Evolutionary conservation across 92 coral and sea anemone species (phyloP), one percentile per base, ranked within the genome.

Genomic region (Palythoa grandis): DNA sequence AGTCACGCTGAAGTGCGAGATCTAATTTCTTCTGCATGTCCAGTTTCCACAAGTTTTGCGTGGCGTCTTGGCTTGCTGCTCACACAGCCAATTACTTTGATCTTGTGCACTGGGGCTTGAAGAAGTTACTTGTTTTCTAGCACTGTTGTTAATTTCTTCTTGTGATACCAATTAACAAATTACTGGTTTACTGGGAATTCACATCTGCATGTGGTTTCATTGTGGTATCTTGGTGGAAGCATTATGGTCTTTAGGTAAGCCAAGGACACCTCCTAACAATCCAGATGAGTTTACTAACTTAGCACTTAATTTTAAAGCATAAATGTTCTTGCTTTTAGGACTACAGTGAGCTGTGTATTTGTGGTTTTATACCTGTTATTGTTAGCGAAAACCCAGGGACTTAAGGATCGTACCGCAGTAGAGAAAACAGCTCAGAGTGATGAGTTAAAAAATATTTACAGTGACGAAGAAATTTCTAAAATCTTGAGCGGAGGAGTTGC

Each of bases 1-100:
- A 15, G 85, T 80, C 85, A 80, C 85, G 85, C 74, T 52, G 75
- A 19, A 67, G 74, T 60, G 85, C 39, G 74, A 43, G 85, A 79
- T 79, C 72, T 63, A 39, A 60, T 79, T 79, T 79, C 84, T 79
- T 79, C 57, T 13, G 24, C 22, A 20, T 63, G 9, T 22, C 84
- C 63, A 79, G 58, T 79, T 60, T 61, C 72, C 17, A 8, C 38
- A 39, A 79, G 72, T 74, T 61, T 61, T 61, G 68, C 68, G 8
- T 4, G 23, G 68, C 23, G 24, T 61, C 68, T 23, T 17, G 20
- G 19, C 1, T 16, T 61, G 19, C 7, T 61, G 8, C 4, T 61
- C 5, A 61, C 68, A 61, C 19, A 61, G 17, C 23, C 68, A 61
- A 17, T 61, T 22, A 61, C 68, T n/a, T n/a, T 61, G 17, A 54